phyloP scores from a whole-genome alignment of 2,888 invertebrate species.

The Amblyjoppa proteus region DNA sequence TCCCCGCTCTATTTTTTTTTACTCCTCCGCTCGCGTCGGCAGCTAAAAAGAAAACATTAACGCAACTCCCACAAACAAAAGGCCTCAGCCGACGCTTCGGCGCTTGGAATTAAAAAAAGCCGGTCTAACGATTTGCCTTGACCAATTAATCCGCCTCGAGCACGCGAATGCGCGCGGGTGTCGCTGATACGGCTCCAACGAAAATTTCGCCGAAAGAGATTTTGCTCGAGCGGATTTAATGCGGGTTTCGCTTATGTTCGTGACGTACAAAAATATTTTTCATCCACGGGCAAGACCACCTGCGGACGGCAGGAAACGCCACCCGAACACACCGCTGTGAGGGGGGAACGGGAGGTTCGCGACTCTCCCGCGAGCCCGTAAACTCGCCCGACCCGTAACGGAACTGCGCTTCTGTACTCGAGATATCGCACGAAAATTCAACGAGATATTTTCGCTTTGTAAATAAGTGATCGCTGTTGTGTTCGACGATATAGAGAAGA shows the following conservation, averaged over 20 bases:
- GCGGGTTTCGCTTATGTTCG: neutral
- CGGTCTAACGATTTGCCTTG: slow-evolving; percentile 2
- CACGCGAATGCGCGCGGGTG: slow-evolving; percentile 28
- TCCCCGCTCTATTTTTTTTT: slow-evolving; percentile 32
- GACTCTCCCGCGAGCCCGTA: slow-evolving; percentile 39
- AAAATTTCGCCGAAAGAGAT: slow-evolving; percentile 47
- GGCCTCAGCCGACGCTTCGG: neutral
- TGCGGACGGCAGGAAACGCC: slow-evolving; percentile 31
- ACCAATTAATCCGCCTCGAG: slow-evolving; percentile 6
- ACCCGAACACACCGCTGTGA: slow-evolving; percentile 38
- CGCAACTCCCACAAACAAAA: slow-evolving; percentile 14
- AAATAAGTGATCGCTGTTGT: slow-evolving; percentile 31
- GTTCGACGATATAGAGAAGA: slow-evolving; percentile 10
- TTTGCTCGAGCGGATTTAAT: slow-evolving; percentile 29
- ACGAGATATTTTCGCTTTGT: slow-evolving; percentile 30
- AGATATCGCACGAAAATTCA: slow-evolving; percentile 36
- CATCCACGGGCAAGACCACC: slow-evolving; percentile 33
- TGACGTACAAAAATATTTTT: neutral
- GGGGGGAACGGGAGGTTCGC: slow-evolving; percentile 42
- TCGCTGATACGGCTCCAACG: slow-evolving; percentile 47
- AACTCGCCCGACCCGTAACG: slow-evolving; percentile 60
- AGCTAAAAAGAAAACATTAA: slow-evolving; percentile 29
- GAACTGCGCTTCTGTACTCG: slow-evolving; percentile 53
- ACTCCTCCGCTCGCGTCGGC: neutral
- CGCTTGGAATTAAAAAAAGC: slow-evolving; percentile 14